phyloP scores from a whole-genome alignment of 2,797 vertebrate genomes.

The Lacerta bilineata region DNA sequence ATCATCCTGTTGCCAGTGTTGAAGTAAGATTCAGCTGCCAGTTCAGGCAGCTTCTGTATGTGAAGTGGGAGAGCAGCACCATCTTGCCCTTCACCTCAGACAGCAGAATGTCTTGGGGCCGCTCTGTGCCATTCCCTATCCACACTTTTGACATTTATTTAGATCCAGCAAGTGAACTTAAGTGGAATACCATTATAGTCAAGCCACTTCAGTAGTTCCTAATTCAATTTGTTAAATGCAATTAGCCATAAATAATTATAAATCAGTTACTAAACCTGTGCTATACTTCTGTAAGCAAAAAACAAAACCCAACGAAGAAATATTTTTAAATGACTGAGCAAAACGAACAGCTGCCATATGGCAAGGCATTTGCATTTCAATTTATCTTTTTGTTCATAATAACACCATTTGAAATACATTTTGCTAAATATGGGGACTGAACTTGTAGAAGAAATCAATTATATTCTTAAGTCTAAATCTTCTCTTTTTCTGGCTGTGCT shows the following conservation, averaged over 20 bases:
- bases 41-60: no score
- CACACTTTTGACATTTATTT: slow-evolving; percentile 44
- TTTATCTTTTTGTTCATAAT: slow-evolving; percentile 67
- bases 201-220: slow-evolving; percentile 57
- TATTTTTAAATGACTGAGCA: slow-evolving; percentile 59
- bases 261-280: slow-evolving; percentile 58
- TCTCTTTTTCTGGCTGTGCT: slow-evolving; percentile 52
- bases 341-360: slow-evolving; percentile 60
- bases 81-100: no score
- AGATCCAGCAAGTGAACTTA: slow-evolving; percentile 53
- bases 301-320: slow-evolving; percentile 24
- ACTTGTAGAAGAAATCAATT: slow-evolving; percentile 75
- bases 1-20: no score
- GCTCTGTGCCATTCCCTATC: no score
- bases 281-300: slow-evolving; percentile 47
- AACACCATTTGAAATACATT: slow-evolving; percentile 60
- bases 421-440: slow-evolving; percentile 64
- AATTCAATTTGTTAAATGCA: slow-evolving; percentile 62
- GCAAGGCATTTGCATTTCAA: slow-evolving; percentile 56
- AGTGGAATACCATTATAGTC: slow-evolving; percentile 51
- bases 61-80: no score
- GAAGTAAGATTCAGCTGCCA: no score
- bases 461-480: slow-evolving; percentile 68
- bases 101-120: no score
- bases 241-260: slow-evolving; percentile 65